These are phyloP conservation scores for Siphlonurus alternatus DNA, from an alignment of 2,888 invertebrate genomes.

Conservation along the genomic window DNA sequence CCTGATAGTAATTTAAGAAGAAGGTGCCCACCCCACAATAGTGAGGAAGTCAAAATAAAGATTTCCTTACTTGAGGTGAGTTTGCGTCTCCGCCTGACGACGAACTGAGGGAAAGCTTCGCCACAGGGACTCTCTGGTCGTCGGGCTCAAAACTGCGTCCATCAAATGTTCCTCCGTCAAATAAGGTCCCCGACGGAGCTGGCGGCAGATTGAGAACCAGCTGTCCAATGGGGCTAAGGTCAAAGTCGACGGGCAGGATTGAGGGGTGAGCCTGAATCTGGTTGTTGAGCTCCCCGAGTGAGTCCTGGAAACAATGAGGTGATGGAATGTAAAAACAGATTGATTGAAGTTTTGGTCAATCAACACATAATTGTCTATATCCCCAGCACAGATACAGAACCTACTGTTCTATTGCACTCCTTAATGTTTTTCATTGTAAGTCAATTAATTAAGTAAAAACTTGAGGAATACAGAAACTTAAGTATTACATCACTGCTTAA, in stretches of 20 bases:
- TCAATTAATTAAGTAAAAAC: too few relatives aligned
- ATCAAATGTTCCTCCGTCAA: slow-evolving; percentile 1
- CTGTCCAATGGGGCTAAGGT: slow-evolving; percentile 69
- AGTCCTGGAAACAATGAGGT: slow-evolving; percentile 58
- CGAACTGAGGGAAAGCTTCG: slow-evolving; percentile 42
- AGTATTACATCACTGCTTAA: too few relatives aligned
- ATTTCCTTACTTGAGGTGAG: slow-evolving; percentile 8
- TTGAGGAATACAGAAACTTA: too few relatives aligned
- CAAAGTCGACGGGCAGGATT: slow-evolving; percentile 83
- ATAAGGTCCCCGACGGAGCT: not conserved
- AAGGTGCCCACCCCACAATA: too few relatives aligned
- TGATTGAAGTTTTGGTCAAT: too few relatives aligned
- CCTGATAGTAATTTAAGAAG: too few relatives aligned
- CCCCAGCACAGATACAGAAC: too few relatives aligned
- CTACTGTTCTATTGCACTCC: too few relatives aligned
- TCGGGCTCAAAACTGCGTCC: slow-evolving; percentile 34
- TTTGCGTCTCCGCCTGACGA: slow-evolving; percentile 8
- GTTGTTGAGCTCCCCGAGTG: slow-evolving; percentile 67
- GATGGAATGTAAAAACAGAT: not conserved
- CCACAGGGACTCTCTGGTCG: slow-evolving; percentile 61
- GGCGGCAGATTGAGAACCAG: slow-evolving; percentile 46
- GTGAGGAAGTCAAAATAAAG: too few relatives aligned
- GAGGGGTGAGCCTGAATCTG: slow-evolving; percentile 83
- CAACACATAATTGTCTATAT: too few relatives aligned
- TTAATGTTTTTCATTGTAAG: too few relatives aligned